phyloP scores from a whole-genome alignment of 2,888 invertebrate species.

The Dromius quadrimaculatus region DNA sequence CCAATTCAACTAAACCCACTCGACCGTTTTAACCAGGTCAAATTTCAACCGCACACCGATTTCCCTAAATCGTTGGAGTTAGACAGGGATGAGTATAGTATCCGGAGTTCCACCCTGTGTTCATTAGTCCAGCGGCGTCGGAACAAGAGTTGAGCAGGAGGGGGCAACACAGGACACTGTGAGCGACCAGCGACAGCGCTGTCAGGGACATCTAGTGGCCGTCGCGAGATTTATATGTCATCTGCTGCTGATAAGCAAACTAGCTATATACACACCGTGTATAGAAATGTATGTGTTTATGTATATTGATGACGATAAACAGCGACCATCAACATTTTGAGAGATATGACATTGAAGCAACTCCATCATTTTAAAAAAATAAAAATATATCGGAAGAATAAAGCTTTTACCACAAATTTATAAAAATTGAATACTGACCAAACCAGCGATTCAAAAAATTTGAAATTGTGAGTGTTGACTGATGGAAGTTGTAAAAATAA shows the following conservation, averaged over 20 bases:
- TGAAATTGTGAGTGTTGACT: no score
- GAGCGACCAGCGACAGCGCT: conserved; percentile 56
- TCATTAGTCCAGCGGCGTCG: conserved; percentile 11
- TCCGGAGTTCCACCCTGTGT: background rate
- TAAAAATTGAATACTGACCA: no score
- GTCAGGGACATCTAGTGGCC: conserved; percentile 65
- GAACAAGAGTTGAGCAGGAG: no score
- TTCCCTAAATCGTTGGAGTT: background rate
- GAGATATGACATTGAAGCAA: background rate
- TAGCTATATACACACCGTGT: conserved; percentile 43
- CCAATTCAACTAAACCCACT: background rate
- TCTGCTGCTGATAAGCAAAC: conserved; percentile 62
- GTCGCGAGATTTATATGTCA: conserved; percentile 65
- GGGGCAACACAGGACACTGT: conserved; percentile 48
- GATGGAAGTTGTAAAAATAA: no score
- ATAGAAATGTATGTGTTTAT: conserved; percentile 50
- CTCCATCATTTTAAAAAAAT: background rate
- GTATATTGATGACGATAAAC: conserved; percentile 43
- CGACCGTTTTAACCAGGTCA: conserved; percentile 3
- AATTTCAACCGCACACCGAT: background rate
- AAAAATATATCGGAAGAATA: conserved; percentile 9
- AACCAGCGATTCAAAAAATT: no score
- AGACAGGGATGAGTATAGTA: background rate
- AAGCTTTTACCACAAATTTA: background rate
- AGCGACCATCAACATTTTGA: conserved; percentile 38